A percentile compares a stretch with the other conserved stretches of the same genome.
phyloP scores from a whole-genome alignment of 2,888 invertebrate species.

The Dasysyrphus tricinctus region DNA sequence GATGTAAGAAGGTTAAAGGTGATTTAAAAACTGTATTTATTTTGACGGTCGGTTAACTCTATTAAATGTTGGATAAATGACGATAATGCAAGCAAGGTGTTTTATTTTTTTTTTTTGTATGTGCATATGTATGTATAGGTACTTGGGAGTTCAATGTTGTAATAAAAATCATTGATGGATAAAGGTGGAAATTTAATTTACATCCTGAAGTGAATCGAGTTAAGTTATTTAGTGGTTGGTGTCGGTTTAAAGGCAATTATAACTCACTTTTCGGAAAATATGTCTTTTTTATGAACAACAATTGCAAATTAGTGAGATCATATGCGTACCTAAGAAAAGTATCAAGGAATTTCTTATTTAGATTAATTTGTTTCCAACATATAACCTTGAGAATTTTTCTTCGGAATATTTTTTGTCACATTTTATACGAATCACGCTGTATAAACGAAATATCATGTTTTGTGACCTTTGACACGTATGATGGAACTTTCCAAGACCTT shows the following conservation, averaged over 20 bases:
- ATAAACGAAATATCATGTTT: no score
- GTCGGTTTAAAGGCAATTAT: not conserved
- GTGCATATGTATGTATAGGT: not conserved
- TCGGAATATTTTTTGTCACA: no score
- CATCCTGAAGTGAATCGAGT: not conserved
- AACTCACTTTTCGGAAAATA: not conserved
- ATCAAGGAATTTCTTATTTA: no score
- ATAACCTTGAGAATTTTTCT: no score
- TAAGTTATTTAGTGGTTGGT: conserved; percentile 3
- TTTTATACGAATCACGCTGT: no score
- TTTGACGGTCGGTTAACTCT: conserved; percentile 67
- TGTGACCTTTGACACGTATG: no score
- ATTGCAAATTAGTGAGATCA: no score
- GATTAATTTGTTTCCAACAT: no score
- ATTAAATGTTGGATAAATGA: conserved; percentile 54
- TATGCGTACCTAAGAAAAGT: no score
- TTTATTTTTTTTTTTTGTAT: not conserved
- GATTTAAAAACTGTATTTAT: conserved; percentile 66
- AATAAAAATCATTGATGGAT: conserved; percentile 26
- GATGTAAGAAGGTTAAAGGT: conserved; percentile 54
- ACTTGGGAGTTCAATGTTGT: not conserved
- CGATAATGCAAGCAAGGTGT: conserved; percentile 43
- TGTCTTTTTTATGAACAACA: not conserved
- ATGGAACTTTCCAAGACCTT: no score
- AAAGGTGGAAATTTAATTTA: conserved; percentile 33